phyloP scores from a whole-genome alignment of 2,888 invertebrate genomes.

The Bibio marci region DNA sequence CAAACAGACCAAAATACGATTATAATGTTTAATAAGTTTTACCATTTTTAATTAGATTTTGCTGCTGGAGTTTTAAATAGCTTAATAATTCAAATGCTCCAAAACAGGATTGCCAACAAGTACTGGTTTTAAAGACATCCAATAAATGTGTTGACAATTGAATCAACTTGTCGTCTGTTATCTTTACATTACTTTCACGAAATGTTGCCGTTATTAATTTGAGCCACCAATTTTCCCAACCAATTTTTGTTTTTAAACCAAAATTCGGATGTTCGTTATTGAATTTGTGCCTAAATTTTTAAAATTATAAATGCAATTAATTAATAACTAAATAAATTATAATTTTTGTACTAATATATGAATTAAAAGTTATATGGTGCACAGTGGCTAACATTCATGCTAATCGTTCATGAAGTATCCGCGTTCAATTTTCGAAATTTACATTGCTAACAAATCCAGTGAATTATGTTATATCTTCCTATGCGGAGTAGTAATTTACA shows the following conservation, averaged over 20 bases:
- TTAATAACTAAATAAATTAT: neutral
- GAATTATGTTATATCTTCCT: no score
- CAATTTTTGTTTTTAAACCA: conserved; percentile 46
- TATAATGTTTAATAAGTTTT: no score
- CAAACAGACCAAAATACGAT: no score
- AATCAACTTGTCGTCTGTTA: conserved; percentile 27
- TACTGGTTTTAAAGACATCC: conserved; percentile 48
- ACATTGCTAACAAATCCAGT: no score
- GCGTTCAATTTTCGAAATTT: no score
- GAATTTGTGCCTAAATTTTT: conserved; percentile 30
- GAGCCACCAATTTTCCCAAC: conserved; percentile 75
- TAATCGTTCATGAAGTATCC: no score
- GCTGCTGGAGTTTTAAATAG: conserved; percentile 29
- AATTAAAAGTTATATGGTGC: no score
- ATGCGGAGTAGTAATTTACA: no score
- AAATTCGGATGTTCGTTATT: conserved; percentile 61
- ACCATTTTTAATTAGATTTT: conserved; percentile 4
- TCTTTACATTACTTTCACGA: conserved; percentile 21
- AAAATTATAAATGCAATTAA: neutral
- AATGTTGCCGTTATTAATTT: conserved; percentile 26
- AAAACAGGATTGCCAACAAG: conserved; percentile 55
- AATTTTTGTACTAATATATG: no score
- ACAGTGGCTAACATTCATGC: no score
- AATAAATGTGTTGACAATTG: conserved; percentile 43
- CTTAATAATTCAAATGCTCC: conserved; percentile 48